Percentiles rank a stretch among this genome's conserved stretches.
Conservation (phyloP, 2,888 invertebrate genomes). For the Cloeon dipterum region DNA sequence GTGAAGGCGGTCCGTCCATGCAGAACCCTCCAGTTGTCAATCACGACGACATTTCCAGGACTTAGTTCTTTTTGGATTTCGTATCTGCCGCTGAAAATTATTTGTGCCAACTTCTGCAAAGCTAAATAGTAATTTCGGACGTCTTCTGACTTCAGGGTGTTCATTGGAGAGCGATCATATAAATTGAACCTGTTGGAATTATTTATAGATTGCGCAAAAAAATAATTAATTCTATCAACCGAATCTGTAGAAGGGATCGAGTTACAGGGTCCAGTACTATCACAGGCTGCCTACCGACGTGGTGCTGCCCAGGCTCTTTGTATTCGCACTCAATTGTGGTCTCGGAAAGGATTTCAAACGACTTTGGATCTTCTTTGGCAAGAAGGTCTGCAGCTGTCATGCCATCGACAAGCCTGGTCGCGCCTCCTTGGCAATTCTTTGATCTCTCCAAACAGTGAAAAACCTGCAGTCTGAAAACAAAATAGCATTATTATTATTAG, state of each 20-base stretch:
- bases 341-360: conserved; percentile 11
- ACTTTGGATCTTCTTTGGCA: conserved; percentile 24
- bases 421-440: conserved; percentile 36
- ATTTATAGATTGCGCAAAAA: background rate
- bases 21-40: conserved; percentile 57
- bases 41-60: conserved; percentile 45
- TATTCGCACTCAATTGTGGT: conserved; percentile 37
- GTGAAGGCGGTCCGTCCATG: conserved; percentile 49
- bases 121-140: conserved; percentile 36
- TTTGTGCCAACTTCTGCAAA: conserved; percentile 25
- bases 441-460: conserved; percentile 28
- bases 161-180: conserved; percentile 44
- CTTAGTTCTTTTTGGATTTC: conserved; percentile 33
- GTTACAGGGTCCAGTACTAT: conserved; percentile 29
- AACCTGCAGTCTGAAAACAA: conserved; percentile 20
- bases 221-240: conserved; percentile 21
- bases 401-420: conserved; percentile 51
- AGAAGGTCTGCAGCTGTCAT: conserved; percentile 37
- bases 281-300: conserved; percentile 30
- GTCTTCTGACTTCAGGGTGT: conserved; percentile 24
- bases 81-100: conserved; percentile 23
- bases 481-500: background rate
- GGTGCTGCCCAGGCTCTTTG: conserved; percentile 33
- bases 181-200: conserved; percentile 34
- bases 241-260: conserved; percentile 32